These are phyloP conservation scores for Drosophila antonietae DNA, from an alignment of 2,888 invertebrate species.

Conservation along the genomic window DNA sequence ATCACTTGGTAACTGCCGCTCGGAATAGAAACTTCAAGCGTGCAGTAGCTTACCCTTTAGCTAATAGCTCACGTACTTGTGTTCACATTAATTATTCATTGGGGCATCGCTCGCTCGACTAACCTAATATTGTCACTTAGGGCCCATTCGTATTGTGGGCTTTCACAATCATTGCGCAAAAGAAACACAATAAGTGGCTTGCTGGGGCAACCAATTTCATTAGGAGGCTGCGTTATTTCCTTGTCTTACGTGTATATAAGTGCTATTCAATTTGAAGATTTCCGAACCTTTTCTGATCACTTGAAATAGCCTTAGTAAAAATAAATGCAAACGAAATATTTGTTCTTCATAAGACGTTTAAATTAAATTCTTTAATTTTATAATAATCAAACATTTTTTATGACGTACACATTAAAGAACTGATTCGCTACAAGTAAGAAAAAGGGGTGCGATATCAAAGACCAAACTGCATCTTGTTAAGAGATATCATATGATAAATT, in stretches of 20 bases:
- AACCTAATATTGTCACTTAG: conserved; percentile 58
- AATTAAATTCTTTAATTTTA: no score
- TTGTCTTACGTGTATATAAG: neutral
- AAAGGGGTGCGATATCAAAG: neutral
- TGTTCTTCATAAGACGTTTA: no score
- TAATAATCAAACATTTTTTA: neutral
- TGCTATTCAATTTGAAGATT: no score
- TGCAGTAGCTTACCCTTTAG: conserved; percentile 24
- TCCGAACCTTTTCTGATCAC: no score
- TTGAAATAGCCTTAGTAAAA: neutral
- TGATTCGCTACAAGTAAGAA: neutral
- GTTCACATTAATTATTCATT: conserved; percentile 71
- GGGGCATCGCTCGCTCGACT: conserved; percentile 38
- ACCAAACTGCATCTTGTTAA: neutral
- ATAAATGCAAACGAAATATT: neutral
- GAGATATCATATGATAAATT: conserved; percentile 11
- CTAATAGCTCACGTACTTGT: conserved; percentile 39
- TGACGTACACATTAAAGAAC: neutral
- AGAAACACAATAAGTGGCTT: conserved; percentile 48
- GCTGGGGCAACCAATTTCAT: conserved; percentile 32
- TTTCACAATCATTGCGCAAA: conserved; percentile 58
- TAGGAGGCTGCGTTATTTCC: conserved; percentile 1
- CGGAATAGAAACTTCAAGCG: conserved; percentile 6
- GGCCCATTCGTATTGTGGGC: conserved; percentile 57
- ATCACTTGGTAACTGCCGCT: conserved; percentile 22